Evolutionary conservation across 2,797 vertebrate genomes (phyloP).

Genomic region (Australoheros facetus): DNA sequence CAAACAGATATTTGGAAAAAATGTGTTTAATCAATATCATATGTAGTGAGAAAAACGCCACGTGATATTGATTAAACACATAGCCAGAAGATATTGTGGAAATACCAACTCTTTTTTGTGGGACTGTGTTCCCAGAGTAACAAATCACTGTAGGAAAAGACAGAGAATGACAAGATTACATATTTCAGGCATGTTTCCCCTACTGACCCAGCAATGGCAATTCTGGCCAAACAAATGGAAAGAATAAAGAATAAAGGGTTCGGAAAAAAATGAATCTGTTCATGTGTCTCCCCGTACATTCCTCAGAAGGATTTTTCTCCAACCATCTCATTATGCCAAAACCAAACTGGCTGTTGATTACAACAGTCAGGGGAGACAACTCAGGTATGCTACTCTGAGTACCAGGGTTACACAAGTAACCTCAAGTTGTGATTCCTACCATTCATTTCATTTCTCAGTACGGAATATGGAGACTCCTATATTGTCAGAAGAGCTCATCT

Average conservation of each 20-base stretch:
- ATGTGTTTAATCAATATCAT: neutral
- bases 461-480: neutral
- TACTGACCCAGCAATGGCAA: conserved; percentile 3
- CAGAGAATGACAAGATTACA: neutral
- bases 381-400: neutral
- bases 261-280: conserved; percentile 39
- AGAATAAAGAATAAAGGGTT: neutral
- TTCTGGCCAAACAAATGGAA: conserved; percentile 23
- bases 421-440: neutral
- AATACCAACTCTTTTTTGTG: neutral
- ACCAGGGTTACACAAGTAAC: neutral
- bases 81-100: neutral
- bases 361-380: neutral
- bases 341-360: neutral
- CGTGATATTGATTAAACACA: too few species aligned
- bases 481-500: neutral
- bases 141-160: neutral
- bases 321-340: neutral
- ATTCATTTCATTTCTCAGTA: neutral
- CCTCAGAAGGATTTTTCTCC: neutral
- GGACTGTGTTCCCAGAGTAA: neutral
- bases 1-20: neutral
- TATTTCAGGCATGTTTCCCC: conserved; percentile 3
- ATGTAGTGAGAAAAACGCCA: too few species aligned
- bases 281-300: neutral